Base-by-base conservation (phyloP, 2,888 invertebrate genomes). In the Pterostichus niger region DNA sequence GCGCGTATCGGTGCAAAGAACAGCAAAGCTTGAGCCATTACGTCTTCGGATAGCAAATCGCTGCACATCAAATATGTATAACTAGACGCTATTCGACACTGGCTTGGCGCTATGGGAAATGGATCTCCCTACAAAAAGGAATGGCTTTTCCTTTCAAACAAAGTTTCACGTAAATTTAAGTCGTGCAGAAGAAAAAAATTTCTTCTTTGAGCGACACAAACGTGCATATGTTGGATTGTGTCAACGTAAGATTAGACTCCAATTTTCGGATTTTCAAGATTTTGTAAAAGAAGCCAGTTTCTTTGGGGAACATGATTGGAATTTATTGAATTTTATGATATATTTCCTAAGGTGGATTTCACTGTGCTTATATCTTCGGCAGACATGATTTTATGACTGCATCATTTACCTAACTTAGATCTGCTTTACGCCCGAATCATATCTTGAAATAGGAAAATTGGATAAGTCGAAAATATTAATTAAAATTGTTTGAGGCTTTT, bases 51-150 rank as follows among this genome's bases (percentile, higher is more conserved):
- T 52, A 33, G 33, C 33, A 75, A 75, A 75, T 75, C 75, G 75
- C 33, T 75, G 52, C 49, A 35, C 75, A 75, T 75, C 75, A 75
- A 75, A 75, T 75, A 75, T 75, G 75, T 75, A 75, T 75, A 52
- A 75, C 71, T 71, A 71, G 71, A 24, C 46, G 46, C 46, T 31
- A 71, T 71, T 71, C 71, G 71, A 71, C 44, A 46, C 44, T 46
- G 17, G 6, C 40, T 11, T 15, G 13, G 46, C 71, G 46, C 71
- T 71, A 71, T 71, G 71, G 71, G 75, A 75, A 52, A 52, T 75
- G 52, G 75, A 75, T 75, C 33, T 49, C 52, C 13, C 17, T 15
- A n/a, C 31, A 75, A 75, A 71, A 71, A 52, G 75, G 17, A 75
- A 49, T 46, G 31, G 71, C 46, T 71, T 71, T 46, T 44, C 15